Evolutionary conservation across 2,888 invertebrate genomes (phyloP), one percentile per base, ranked within the genome.

Genomic region (Microctonus aethiopoides): DNA sequence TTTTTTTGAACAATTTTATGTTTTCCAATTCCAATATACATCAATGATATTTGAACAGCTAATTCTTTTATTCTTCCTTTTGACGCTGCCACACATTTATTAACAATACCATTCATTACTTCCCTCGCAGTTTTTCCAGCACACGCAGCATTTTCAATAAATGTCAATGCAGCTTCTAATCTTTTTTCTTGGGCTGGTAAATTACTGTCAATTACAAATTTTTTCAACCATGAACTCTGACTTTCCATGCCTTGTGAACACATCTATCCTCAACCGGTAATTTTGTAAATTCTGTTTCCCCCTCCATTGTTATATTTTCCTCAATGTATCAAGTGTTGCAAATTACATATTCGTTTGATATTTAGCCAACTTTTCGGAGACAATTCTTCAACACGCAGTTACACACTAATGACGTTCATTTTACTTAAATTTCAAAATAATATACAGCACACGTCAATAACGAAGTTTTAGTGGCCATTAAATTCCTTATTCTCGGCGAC

Each of bases 1-100:
- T 97, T 98, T 76, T 98, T 98, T 78, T 93, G 89, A 0, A 96
- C 96, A 11, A 91, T 87, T 75, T 98, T 98, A 72, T 95, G 94
- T 84, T 97, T 98, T 83, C 99, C 98, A 80, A 98, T 96, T 89
- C 99, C 98, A 76, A 98, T 90, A 85, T 95, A 98, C 95, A 97
- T 95, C 71, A 99, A 88, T 5, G 93, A 92, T 73, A 98, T 91
- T 88, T 97, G 97, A 70, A 94, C 89, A 0, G 96, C 94, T 59
- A 97, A 89, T 76, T 98, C 98, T 86, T 94, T 95, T 9, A 97
- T 98, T 87, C 94, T 96, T 5, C 94, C 91, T 88, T 93, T 96
- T 2, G 96, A 93, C 2, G 97, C 96, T 34, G 95, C 96, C 76
- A 98, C 92, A 84, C 98, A 97, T 88, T 99, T 99, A 64, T 92